A percentile compares a stretch with the other conserved stretches of the same genome.
phyloP scores from a whole-genome alignment of 2,888 invertebrate species.

The Drosophila affinis region DNA sequence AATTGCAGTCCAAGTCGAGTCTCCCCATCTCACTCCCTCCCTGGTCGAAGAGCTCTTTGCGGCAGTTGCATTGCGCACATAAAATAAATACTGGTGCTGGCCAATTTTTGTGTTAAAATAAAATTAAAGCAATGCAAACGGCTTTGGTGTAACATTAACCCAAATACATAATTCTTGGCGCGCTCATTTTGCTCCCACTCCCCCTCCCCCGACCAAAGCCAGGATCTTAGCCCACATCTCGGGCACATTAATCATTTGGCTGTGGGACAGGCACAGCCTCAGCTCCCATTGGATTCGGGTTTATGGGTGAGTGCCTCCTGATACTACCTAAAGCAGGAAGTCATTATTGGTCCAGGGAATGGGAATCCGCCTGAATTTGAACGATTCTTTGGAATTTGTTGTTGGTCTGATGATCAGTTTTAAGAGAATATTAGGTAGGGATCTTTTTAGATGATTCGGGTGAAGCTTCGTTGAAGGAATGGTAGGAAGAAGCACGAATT shows the following conservation, averaged over 20 bases:
- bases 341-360: slow-evolving; percentile 57
- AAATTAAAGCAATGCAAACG: slow-evolving; percentile 70
- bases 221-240: slow-evolving; percentile 69
- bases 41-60: slow-evolving; percentile 3
- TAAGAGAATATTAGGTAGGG: slow-evolving; percentile 1
- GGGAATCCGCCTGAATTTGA: slow-evolving; percentile 36
- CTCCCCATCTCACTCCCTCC: neutral
- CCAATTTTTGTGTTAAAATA: slow-evolving; percentile 71
- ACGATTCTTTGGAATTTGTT: slow-evolving; percentile 40
- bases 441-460: slow-evolving; percentile 7
- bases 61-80: slow-evolving; percentile 59
- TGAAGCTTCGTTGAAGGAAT: neutral
- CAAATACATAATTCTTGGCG: slow-evolving; percentile 73
- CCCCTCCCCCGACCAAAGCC: slow-evolving; percentile 37
- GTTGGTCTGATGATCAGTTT: slow-evolving; percentile 13
- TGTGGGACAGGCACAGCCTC: slow-evolving; percentile 16
- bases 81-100: slow-evolving; percentile 71
- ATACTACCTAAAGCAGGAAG: slow-evolving; percentile 60
- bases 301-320: slow-evolving; percentile 60
- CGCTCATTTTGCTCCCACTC: slow-evolving; percentile 25
- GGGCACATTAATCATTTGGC: slow-evolving; percentile 64
- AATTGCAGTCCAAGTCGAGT: slow-evolving; percentile 59
- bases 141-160: slow-evolving; percentile 74
- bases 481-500: neutral
- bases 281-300: slow-evolving; percentile 54